Evolutionary conservation across 2,888 invertebrate species (phyloP).

Genomic region (Seira musarum): DNA sequence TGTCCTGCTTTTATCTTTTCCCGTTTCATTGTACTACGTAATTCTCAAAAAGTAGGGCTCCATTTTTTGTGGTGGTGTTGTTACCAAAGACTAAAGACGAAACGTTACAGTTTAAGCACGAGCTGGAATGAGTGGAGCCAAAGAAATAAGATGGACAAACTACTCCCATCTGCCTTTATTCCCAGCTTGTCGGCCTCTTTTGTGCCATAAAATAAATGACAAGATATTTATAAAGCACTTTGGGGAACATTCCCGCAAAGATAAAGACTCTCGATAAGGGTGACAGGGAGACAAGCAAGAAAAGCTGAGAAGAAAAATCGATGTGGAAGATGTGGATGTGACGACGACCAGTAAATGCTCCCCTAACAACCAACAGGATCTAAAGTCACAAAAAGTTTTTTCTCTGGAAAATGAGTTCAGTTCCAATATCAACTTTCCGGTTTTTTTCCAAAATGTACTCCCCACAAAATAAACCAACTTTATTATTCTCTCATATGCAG

Average conservation of each 20-base stretch:
- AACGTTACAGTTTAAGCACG: too few relatives aligned
- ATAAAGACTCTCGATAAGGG: conserved; percentile 47
- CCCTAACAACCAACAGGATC: neutral
- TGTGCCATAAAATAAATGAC: conserved; percentile 33
- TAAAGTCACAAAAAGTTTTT: conserved; percentile 11
- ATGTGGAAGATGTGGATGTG: conserved; percentile 28
- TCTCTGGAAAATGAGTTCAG: neutral
- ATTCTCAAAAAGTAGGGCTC: too few relatives aligned
- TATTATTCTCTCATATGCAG: too few relatives aligned
- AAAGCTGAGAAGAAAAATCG: conserved; percentile 34
- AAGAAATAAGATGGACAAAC: conserved; percentile 17
- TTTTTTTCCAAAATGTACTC: too few relatives aligned
- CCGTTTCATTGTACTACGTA: too few relatives aligned
- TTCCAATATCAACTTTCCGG: too few relatives aligned
- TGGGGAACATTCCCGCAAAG: conserved; percentile 47
- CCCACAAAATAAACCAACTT: too few relatives aligned
- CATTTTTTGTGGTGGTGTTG: too few relatives aligned
- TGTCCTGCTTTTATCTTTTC: neutral
- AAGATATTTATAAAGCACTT: conserved; percentile 49
- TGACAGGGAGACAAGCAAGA: conserved; percentile 18
- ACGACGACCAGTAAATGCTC: too few relatives aligned
- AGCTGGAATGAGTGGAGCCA: neutral
- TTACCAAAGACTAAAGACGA: too few relatives aligned
- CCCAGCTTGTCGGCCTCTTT: too few relatives aligned
- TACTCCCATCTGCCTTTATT: neutral